These are phyloP conservation scores for Drosophila repletoides DNA, from an alignment of 1,140 invertebrate genomes.

Conservation along the genomic window DNA sequence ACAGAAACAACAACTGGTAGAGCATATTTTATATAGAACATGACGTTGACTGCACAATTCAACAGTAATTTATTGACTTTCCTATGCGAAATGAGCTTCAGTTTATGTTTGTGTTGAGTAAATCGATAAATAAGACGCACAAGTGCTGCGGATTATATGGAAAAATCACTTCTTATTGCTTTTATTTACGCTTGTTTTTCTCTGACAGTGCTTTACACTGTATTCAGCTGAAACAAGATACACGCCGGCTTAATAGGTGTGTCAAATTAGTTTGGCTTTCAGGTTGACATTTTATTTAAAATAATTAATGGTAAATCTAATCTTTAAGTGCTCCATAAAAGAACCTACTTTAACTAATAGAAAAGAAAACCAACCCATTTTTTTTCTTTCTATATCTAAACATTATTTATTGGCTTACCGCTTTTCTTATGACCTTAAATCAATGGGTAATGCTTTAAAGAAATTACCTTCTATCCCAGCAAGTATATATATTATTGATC, in stretches of 20 bases:
- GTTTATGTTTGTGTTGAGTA: slow-evolving; percentile 6
- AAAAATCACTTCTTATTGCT: neutral
- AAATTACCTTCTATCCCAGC: too few species aligned
- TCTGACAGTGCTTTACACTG: slow-evolving; percentile 7
- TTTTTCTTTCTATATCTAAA: too few species aligned
- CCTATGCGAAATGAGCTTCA: slow-evolving; percentile 39
- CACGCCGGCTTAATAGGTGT: neutral
- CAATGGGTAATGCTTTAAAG: too few species aligned
- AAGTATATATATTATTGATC: too few species aligned
- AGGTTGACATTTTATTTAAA: too few species aligned
- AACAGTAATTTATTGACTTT: slow-evolving; percentile 71
- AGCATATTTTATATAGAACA: slow-evolving; percentile 54
- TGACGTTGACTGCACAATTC: slow-evolving; percentile 66
- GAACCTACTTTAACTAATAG: too few species aligned
- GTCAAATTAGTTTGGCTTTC: neutral
- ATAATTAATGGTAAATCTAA: neutral
- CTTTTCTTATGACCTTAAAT: too few species aligned
- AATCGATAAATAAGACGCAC: slow-evolving; percentile 28
- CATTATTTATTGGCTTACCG: too few species aligned
- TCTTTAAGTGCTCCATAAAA: neutral
- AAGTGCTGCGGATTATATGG: neutral
- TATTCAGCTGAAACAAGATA: neutral
- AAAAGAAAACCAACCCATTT: too few species aligned
- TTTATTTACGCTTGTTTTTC: neutral
- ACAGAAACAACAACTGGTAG: slow-evolving; percentile 29